Conservation (phyloP, 2,888 invertebrate species). For the Lapara coniferarum region DNA sequence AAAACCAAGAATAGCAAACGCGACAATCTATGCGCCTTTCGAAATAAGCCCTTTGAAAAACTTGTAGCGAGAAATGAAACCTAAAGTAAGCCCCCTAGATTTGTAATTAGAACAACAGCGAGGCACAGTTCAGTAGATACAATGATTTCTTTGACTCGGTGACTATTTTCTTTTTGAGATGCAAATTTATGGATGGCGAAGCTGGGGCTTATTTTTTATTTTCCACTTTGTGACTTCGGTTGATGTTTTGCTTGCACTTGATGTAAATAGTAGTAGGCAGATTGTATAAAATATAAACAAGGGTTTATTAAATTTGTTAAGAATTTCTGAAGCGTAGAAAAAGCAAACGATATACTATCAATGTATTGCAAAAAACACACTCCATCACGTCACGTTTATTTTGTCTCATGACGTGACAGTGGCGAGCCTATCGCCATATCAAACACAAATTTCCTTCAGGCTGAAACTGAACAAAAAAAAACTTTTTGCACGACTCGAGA, state of each 20-base stretch:
- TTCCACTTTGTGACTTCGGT: not conserved
- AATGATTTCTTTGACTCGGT: slow-evolving; percentile 10
- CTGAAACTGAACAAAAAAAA: no score
- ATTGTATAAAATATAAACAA: no score
- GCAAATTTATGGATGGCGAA: not conserved
- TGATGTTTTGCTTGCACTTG: not conserved
- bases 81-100: slow-evolving; percentile 1
- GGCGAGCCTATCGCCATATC: no score
- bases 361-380: no score
- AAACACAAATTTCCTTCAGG: no score
- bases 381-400: no score
- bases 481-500: no score
- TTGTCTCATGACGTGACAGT: no score
- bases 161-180: slow-evolving; percentile 2
- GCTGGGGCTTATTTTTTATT: not conserved
- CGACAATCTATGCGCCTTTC: not conserved
- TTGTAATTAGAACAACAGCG: slow-evolving; percentile 8
- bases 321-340: no score
- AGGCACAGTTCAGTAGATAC: not conserved
- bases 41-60: slow-evolving; percentile 17
- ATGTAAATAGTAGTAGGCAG: no score
- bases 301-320: no score
- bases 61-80: slow-evolving; percentile 19
- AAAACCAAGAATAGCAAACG: not conserved
- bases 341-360: no score